These are phyloP conservation scores for Leptopilina boulardi DNA, from an alignment of 1,140 invertebrate genomes.

Conservation along the genomic window DNA sequence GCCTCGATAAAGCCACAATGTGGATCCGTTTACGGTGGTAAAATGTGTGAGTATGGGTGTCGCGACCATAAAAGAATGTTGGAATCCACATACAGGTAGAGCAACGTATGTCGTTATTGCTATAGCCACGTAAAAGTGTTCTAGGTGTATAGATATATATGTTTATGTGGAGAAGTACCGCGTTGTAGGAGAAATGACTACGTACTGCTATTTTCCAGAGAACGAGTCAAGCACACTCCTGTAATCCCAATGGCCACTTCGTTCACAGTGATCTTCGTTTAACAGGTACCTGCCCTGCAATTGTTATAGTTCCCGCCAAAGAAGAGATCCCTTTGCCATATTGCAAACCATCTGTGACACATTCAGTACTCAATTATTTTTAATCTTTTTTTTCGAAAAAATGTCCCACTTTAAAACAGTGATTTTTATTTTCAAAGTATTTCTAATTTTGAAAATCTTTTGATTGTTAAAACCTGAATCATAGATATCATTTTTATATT, in stretches of 20 bases:
- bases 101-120: constrained; percentile 7
- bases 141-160: background rate
- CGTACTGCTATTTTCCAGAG: constrained; percentile 21
- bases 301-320: background rate
- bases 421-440: no score
- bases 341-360: background rate
- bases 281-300: constrained; percentile 26
- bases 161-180: background rate
- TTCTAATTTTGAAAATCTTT: no score
- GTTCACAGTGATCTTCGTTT: constrained; percentile 23
- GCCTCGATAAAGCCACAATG: constrained; percentile 18
- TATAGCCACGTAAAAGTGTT: background rate
- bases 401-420: background rate
- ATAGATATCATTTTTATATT: no score
- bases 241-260: constrained; percentile 29
- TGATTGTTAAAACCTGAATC: no score
- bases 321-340: constrained; percentile 3
- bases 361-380: background rate
- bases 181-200: constrained; percentile 24
- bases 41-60: background rate
- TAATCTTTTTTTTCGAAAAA: background rate
- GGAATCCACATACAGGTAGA: constrained; percentile 6
- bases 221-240: constrained; percentile 21
- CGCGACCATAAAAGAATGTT: background rate
- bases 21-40: constrained; percentile 4